phyloP scores from a whole-genome alignment of 1,140 invertebrate genomes.

The Apolygus lucorum region DNA sequence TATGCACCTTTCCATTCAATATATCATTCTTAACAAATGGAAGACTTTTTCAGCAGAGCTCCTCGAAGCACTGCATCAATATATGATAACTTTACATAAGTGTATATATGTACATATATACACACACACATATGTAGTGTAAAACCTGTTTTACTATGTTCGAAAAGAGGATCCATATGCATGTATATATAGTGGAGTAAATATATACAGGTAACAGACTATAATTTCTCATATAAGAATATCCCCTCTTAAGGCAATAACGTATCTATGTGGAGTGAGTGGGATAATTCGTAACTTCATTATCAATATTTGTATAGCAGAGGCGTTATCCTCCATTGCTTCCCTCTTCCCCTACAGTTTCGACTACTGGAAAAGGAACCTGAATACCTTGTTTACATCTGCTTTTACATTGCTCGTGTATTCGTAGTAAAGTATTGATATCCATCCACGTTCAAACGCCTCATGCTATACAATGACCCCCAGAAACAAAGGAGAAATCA shows the following conservation, averaged over 20 bases:
- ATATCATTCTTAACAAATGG: slow-evolving; percentile 25
- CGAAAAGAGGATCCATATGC: neutral
- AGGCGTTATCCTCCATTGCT: too few relatives aligned
- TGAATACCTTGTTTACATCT: too few relatives aligned
- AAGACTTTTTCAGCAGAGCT: slow-evolving; percentile 24
- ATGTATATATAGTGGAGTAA: slow-evolving; percentile 20
- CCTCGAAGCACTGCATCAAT: slow-evolving; percentile 23
- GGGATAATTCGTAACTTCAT: slow-evolving; percentile 18
- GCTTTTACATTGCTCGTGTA: neutral
- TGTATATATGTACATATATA: slow-evolving; percentile 7
- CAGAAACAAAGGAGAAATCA: too few relatives aligned
- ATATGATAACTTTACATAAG: neutral
- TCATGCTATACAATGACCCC: neutral
- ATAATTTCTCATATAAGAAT: slow-evolving; percentile 26
- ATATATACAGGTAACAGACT: slow-evolving; percentile 27
- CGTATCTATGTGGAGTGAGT: slow-evolving; percentile 24
- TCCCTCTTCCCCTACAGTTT: too few relatives aligned
- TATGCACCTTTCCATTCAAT: slow-evolving; percentile 22
- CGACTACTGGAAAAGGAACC: too few relatives aligned
- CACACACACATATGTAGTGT: neutral
- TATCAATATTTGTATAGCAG: slow-evolving; percentile 19
- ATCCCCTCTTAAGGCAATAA: slow-evolving; percentile 26
- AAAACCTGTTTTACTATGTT: neutral
- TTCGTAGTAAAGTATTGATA: neutral
- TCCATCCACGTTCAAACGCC: neutral